Conservation (phyloP, 2,888 invertebrate species). For the Anagyrus pseudococci region DNA sequence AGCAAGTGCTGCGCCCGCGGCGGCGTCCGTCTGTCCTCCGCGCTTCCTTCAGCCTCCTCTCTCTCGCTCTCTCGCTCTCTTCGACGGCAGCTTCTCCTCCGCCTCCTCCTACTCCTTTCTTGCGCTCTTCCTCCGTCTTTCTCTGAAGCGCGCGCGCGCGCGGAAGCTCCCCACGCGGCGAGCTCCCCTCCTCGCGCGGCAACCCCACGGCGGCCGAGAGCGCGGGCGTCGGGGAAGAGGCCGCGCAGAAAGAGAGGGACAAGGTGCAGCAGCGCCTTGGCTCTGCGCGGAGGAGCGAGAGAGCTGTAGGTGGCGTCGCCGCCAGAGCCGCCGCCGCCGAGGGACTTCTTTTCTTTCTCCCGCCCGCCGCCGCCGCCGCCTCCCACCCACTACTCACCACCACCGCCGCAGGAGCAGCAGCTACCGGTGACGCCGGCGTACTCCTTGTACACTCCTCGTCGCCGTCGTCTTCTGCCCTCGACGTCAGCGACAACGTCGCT, state of each 20-base stretch:
- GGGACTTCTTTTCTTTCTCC: too few relatives aligned
- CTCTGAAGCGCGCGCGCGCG: neutral
- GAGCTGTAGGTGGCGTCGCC: too few relatives aligned
- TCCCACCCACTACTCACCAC: too few relatives aligned
- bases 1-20: neutral
- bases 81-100: neutral
- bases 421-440: slow-evolving; percentile 33
- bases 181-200: too few relatives aligned
- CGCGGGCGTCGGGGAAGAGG: too few relatives aligned
- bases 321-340: too few relatives aligned
- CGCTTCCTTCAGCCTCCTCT: neutral
- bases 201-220: too few relatives aligned
- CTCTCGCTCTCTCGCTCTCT: neutral
- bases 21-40: neutral
- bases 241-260: too few relatives aligned
- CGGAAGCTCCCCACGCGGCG: too few relatives aligned
- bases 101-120: neutral
- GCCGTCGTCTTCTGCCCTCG: slow-evolving; percentile 52
- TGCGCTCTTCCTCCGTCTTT: neutral
- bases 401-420: neutral
- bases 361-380: too few relatives aligned
- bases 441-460: slow-evolving; percentile 47
- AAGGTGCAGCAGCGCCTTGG: too few relatives aligned
- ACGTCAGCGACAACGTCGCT: slow-evolving; percentile 40
- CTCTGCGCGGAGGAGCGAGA: too few relatives aligned